Conservation (phyloP, 2,888 invertebrate genomes). For the Siphonodentalium dalli region DNA sequence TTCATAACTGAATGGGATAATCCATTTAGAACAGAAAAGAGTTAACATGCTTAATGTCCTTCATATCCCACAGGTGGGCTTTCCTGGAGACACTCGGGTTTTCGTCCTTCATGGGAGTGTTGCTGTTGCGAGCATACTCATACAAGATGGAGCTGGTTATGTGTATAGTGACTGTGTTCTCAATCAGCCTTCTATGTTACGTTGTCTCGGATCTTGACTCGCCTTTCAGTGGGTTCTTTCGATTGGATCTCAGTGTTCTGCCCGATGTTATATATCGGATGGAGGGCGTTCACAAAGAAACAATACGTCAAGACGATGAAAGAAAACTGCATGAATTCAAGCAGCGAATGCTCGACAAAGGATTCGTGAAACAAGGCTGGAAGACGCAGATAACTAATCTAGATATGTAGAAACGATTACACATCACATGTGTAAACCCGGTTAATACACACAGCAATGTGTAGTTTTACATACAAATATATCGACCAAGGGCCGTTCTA, state of each 20-base stretch:
- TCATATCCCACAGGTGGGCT: constrained; percentile 55
- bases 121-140: constrained; percentile 43
- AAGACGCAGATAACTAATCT: no score
- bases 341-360: no score
- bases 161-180: constrained; percentile 56
- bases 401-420: no score
- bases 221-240: constrained; percentile 51
- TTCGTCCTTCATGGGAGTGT: constrained; percentile 51
- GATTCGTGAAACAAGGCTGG: no score
- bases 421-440: no score
- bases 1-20: no score
- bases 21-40: no score
- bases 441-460: no score
- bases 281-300: constrained; percentile 34
- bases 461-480: no score
- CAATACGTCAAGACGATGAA: constrained; percentile 21
- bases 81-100: constrained; percentile 53
- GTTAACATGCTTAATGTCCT: no score
- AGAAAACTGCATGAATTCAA: no score
- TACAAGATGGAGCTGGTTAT: constrained; percentile 49
- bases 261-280: constrained; percentile 37
- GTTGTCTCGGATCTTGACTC: constrained; percentile 48
- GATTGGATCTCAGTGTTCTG: constrained; percentile 45
- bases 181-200: constrained; percentile 51
- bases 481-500: no score